Evolutionary conservation across 2,797 vertebrate genomes (phyloP), one percentile per base, ranked within the genome.

Genomic region (Amblyopsis hoosieri): DNA sequence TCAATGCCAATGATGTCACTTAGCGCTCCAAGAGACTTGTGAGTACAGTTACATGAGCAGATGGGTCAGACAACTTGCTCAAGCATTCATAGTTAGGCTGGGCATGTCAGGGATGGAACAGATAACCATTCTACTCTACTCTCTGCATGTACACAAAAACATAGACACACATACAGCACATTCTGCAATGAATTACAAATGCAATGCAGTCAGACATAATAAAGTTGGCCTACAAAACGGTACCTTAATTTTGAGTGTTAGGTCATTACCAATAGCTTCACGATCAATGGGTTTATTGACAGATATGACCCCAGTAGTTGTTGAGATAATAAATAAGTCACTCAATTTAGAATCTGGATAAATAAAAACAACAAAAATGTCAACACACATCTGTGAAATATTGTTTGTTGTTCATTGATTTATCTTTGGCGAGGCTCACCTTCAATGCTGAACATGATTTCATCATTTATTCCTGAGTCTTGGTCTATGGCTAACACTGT

Each of bases 391-490:
- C 13, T 52, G 51, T 11, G 4, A 12, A 48, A 4, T 4, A 48
- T 48, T 48, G 47, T 60, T 11, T 12, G 42, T 29, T 31, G 52
- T 17, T 31, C 11, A 52, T 15, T 23, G 23, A 23, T 23, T 15
- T 52, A 12, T 17, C 15, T 45, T 13, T 15, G 1, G 17, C 45
- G 23, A 31, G 1, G n/a, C 92, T 94, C 79, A 99, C 97, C 58
- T 79, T 85, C 72, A 85, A 99, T 94, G 67, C 1, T 78, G 73
- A 94, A 99, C 64, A 0, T 56, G 56, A 99, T 90, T 0, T 0
- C 0, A 46, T 96, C 92, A 2, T 92, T 90, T 79, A 99, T 57
- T 37, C 92, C 94, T 6, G 54, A 93, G 86, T 99, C 98, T 33
- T 75, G 77, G 68, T 99, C 98, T 12, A 92, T 47, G 10, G 98